Evolutionary conservation across 2,888 invertebrate genomes (phyloP).

Genomic region (Merodon equestris): DNA sequence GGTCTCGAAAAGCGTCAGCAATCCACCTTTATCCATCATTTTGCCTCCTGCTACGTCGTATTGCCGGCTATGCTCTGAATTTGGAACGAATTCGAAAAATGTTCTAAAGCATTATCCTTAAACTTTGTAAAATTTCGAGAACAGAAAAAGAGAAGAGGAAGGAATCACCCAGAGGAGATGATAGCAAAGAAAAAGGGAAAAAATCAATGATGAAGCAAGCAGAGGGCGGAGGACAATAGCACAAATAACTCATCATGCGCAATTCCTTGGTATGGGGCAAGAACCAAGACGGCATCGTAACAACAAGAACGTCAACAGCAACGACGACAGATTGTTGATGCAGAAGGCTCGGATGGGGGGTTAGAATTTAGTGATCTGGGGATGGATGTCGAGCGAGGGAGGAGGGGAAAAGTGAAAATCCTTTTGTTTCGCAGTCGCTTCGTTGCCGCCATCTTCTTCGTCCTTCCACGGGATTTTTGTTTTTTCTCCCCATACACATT

Average conservation of each 20-base stretch:
- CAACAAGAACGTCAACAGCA: background rate
- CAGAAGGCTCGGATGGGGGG: conserved; percentile 2
- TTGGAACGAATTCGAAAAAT: conserved; percentile 47
- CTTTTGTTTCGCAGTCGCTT: conserved; percentile 58
- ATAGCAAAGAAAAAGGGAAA: conserved; percentile 42
- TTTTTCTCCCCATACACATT: conserved; percentile 21
- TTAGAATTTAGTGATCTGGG: background rate
- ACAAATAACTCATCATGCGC: conserved; percentile 63
- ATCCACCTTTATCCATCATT: conserved; percentile 11
- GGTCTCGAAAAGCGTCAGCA: background rate
- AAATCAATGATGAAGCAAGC: conserved; percentile 46
- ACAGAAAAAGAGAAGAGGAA: conserved; percentile 16
- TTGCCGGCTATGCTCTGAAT: conserved; percentile 47
- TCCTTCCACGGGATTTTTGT: conserved; percentile 60
- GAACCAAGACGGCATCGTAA: conserved; percentile 4
- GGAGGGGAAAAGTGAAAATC: conserved; percentile 40
- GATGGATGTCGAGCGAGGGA: background rate
- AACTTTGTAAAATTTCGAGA: conserved; percentile 38
- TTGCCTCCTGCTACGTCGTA: background rate
- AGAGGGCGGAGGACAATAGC: conserved; percentile 40
- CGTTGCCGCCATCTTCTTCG: conserved; percentile 60
- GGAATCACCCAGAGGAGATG: background rate
- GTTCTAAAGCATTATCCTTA: conserved; percentile 50
- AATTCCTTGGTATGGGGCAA: conserved; percentile 29
- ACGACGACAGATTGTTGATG: conserved; percentile 45